Base-by-base conservation (phyloP, 2,113 vertebrate genomes). In the Aldabrachelys gigantea region DNA sequence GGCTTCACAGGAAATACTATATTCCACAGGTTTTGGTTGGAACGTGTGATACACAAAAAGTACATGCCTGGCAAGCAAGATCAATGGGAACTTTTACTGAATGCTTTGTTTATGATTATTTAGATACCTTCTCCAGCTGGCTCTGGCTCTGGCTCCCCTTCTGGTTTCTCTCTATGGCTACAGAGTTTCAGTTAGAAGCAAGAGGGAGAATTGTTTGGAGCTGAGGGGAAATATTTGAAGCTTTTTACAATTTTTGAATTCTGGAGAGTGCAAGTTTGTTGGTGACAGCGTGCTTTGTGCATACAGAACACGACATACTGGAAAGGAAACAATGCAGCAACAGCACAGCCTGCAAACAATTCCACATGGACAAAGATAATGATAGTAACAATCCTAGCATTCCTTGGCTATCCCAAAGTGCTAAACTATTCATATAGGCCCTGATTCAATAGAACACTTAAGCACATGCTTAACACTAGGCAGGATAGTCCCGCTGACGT, bases 111-210 rank as follows among this genome's bases (percentile, higher is more conserved):
- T 27, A 6, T 69, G 53, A 85, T 93, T 87, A 93, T 84, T 95
- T 91, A 87, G 91, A 25, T 52, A 3, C 65, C 76, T 90, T 47
- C 12, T 52, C 81, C 90, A 69, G 78, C 62, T 94, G 94, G 89
- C 95, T 95, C 94, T 90, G 95, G 91, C 91, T 80, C 38, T 53
- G 92, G 49, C 84, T 89, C 65, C 38, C 88, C 95, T 95, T 85
- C 91, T 80, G 80, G 83, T 79, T 91, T 4, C 82, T 65, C 82
- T 89, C 84, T 92, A 84, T n/a, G 6, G 53, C 80, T 31, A 54
- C 2, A 0, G 41, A 59, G 25, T 44, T 89, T 12, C 85, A 93
- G 91, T 87, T 85, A 94, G 89, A 69, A 87, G 65, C 95, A 83
- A 94, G 8, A 72, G 52, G 76, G 35, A 91, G 19, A 83, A 52